Evolutionary conservation across 2,797 vertebrate species (phyloP), one percentile per base, ranked within the genome.

Genomic region (Vultur gryphus): DNA sequence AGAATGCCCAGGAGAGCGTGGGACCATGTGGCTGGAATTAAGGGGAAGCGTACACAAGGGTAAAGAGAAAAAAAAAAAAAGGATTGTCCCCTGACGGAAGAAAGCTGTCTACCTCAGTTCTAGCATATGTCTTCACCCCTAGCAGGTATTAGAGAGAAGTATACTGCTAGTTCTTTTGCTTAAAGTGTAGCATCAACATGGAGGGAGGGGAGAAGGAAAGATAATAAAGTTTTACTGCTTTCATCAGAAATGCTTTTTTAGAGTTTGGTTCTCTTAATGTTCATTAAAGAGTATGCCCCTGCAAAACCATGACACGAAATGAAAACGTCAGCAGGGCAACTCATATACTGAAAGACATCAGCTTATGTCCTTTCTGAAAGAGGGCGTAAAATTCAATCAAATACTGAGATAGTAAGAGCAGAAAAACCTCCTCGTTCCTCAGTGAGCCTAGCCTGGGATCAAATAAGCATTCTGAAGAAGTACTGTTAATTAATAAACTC

Each of bases 381-480:
- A 13, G 13, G 29, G 12, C 13, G 33, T 70, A 65, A 81, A 91
- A 78, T 57, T 61, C 17, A 67, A 57, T n/a, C 28, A 64, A 39
- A 79, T 41, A 65, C 1, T 61, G 33, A 57, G 11, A 19, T 7
- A 52, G 9, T 13, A 75, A 81, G 44, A 93, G 55, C 31, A 91
- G 76, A 67, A 64, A 8, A 28, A 0, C 1, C 3, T 2, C 5
- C 14, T 57, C 1, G 1, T 17, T 58, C 39, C 51, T 70, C 57
- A 43, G 1, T 13, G 43, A 58, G 85, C 29, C 20, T 14, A 49
- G 31, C 20, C 41, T 46, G 35, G 37, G 39, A 66, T 25, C n/a
- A 51, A 66, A 21, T 17, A 49, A 20, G 24, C 24, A 29, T 46
- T 70, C 33, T 46, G 18, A 84, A 33, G 25, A 82, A 84, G 16